Percentiles rank a stretch among this genome's conserved stretches.
phyloP scores from a whole-genome alignment of 2,888 invertebrate species.

The Artemia sinica region DNA sequence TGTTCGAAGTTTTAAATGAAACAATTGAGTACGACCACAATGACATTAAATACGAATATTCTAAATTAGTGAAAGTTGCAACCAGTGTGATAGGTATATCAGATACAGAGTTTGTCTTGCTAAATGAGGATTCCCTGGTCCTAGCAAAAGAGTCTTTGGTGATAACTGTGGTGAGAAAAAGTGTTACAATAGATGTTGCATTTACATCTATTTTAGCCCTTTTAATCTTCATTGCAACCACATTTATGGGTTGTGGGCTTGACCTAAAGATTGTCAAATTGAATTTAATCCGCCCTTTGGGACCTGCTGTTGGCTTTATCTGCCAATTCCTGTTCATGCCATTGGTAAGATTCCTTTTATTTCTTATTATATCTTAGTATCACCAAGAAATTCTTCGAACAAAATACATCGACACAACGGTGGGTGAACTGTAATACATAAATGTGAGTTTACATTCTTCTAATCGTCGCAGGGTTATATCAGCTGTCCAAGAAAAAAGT shows the following conservation, averaged over 20 bases:
- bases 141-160: neutral
- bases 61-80: neutral
- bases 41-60: neutral
- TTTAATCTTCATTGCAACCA: slow-evolving; percentile 31
- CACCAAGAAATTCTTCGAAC: too few relatives aligned
- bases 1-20: neutral
- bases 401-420: too few relatives aligned
- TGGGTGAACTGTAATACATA: too few relatives aligned
- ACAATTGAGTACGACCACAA: neutral
- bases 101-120: neutral
- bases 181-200: neutral
- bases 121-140: neutral
- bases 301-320: slow-evolving; percentile 35
- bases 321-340: slow-evolving; percentile 39
- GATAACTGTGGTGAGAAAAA: neutral
- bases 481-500: too few relatives aligned
- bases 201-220: slow-evolving; percentile 30
- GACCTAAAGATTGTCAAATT: slow-evolving; percentile 31
- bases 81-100: slow-evolving; percentile 1
- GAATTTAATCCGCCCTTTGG: slow-evolving; percentile 34
- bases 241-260: slow-evolving; percentile 35
- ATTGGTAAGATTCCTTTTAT: slow-evolving; percentile 30
- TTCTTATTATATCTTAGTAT: neutral
- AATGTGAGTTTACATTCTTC: too few relatives aligned
- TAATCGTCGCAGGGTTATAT: too few relatives aligned